Percentiles rank a stretch among this genome's conserved stretches.
Evolutionary conservation across 2,113 vertebrate species (phyloP).

Genomic region (Pithys albifrons): DNA sequence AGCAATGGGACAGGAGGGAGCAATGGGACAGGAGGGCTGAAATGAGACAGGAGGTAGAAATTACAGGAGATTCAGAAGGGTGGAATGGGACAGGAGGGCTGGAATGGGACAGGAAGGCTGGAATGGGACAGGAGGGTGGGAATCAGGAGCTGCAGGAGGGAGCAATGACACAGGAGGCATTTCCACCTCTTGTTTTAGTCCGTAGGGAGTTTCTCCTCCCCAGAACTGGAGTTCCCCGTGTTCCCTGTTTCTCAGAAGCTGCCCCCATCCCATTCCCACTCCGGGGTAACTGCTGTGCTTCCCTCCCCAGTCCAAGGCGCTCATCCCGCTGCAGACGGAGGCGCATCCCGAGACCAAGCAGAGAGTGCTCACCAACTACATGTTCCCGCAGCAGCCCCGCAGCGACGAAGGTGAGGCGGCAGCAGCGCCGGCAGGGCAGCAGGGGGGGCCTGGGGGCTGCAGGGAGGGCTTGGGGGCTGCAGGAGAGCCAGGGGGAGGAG

Average conservation of each 20-base stretch:
- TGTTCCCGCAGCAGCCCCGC: constrained; percentile 98
- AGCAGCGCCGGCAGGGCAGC: neutral
- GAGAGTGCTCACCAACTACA: constrained; percentile 98
- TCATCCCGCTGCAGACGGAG: constrained; percentile 98
- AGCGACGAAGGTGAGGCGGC: constrained; percentile 86
- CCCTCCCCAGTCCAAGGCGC: constrained; percentile 91
- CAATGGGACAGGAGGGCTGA: neutral
- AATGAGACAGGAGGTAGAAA: neutral
- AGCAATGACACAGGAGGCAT: neutral
- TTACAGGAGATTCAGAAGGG: rapidly evolving
- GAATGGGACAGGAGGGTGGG: neutral
- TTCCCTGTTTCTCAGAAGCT: neutral
- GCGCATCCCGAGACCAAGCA: constrained; percentile 98
- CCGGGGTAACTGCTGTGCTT: neutral
- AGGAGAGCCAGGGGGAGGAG: too few species aligned
- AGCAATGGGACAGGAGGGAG: neutral
- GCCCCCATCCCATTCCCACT: neutral
- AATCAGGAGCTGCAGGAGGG: rapidly evolving
- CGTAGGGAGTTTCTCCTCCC: too few species aligned
- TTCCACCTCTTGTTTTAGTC: neutral
- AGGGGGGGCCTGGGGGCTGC: too few species aligned
- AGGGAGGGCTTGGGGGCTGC: too few species aligned
- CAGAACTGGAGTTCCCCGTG: neutral
- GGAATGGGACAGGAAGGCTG: neutral
- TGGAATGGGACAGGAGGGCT: neutral